phyloP scores from a whole-genome alignment of 2,113 vertebrate species.

The Thamnophis sirtalis region DNA sequence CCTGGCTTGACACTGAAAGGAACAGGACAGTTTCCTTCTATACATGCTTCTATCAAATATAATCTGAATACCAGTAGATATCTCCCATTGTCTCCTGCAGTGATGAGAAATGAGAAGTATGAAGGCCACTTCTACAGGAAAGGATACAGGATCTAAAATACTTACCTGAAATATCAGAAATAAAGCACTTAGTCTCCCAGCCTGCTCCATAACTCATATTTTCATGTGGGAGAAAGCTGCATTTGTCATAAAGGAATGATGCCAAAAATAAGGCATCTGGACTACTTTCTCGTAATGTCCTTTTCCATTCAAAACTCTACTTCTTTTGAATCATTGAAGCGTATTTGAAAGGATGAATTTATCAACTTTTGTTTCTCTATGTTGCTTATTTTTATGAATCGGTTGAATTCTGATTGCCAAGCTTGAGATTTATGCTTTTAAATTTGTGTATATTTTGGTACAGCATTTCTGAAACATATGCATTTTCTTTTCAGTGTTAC shows the following conservation, averaged over 20 bases:
- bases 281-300: background rate
- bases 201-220: background rate
- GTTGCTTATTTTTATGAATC: background rate
- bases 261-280: background rate
- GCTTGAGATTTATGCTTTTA: background rate
- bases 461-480: background rate
- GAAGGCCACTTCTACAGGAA: background rate
- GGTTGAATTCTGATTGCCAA: background rate
- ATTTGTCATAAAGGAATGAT: background rate
- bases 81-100: background rate
- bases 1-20: background rate
- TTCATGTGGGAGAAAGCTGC: background rate
- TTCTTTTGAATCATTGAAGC: background rate
- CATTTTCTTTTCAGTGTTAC: background rate
- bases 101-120: background rate
- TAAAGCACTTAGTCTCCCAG: background rate
- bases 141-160: background rate
- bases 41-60: background rate
- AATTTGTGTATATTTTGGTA: background rate
- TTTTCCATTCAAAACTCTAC: background rate
- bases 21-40: background rate
- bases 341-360: background rate
- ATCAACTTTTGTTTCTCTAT: background rate
- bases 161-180: background rate
- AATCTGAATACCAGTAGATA: too few species aligned